Evolutionary conservation across 2,797 vertebrate genomes (phyloP), one percentile per base, ranked within the genome.

Genomic region (Spatula versicolor): DNA sequence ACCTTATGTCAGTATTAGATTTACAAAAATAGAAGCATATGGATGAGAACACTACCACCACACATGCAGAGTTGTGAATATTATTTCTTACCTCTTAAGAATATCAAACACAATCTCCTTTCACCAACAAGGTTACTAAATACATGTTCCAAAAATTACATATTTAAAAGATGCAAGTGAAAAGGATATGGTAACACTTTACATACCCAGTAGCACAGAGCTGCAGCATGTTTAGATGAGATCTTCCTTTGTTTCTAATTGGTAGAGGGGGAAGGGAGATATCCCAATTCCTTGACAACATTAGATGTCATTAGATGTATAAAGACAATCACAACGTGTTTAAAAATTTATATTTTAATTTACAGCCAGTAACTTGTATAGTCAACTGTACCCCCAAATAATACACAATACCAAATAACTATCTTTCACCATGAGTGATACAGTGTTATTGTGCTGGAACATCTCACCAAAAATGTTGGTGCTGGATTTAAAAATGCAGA

Each of bases 341-440:
- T 92, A 77, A 66, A 28, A 68, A 87, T 78, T 60, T 67, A n/a
- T 62, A 52, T 89, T 93, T 95, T 72, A 46, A 55, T 81, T 94
- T 90, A 60, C 23, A 71, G 41, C 28, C 30, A 63, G 22, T 64
- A 63, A 54, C 43, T 73, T 50, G 14, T 22, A 71, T 68, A 76
- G 77, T 82, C 74, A 20, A 80, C 79, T 45, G 74, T 46, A 74
- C 3, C n/a, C 11, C 25, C 80, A 63, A 89, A 77, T 52, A 67
- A 13, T 52, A 35, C 30, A 54, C 4, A 62, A 25, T 60, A 58
- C 37, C 37, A 52, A 92, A 58, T 64, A 88, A 58, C 26, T 56
- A 15, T 46, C 54, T 86, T 80, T 71, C 13, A 73, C 12, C 17
- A 19, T 39, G 35, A 69, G 28, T n/a, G 13, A 67, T 46, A n/a